Evolutionary conservation across 2,888 invertebrate species (phyloP).

Genomic region (Acleris emargana): DNA sequence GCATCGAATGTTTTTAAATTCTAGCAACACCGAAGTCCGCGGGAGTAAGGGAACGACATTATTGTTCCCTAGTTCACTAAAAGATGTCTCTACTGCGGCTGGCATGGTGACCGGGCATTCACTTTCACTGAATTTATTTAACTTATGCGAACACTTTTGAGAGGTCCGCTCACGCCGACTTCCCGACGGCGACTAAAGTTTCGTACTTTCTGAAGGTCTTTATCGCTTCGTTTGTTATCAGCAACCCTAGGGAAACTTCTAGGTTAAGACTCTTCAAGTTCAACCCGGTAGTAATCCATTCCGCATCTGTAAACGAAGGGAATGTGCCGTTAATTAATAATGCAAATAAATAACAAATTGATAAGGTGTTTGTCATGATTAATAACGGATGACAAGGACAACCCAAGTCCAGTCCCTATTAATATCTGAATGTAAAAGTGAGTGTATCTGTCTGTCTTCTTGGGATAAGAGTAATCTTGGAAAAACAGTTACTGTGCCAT

Average conservation of each 20-base stretch:
- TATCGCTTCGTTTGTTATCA: constrained; percentile 10
- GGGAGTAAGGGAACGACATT: constrained; percentile 72
- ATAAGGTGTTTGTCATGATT: background rate
- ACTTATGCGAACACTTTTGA: constrained; percentile 44
- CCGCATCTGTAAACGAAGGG: constrained; percentile 48
- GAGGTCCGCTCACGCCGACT: constrained; percentile 26
- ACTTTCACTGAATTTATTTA: constrained; percentile 8
- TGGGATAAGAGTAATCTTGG: no score
- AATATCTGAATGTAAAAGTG: no score
- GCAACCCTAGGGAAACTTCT: constrained; percentile 37
- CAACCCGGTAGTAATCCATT: constrained; percentile 48
- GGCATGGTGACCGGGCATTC: constrained; percentile 46
- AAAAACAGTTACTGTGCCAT: no score
- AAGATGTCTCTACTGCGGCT: constrained; percentile 53
- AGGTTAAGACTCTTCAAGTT: constrained; percentile 39
- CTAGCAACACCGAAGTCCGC: constrained; percentile 86
- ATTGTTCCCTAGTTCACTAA: constrained; percentile 63
- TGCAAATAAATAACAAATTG: constrained; percentile 4
- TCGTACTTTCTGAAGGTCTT: constrained; percentile 8
- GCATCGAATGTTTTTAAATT: constrained; percentile 87
- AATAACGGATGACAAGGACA: no score
- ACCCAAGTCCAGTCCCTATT: no score
- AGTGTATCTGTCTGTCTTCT: no score
- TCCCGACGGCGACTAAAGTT: constrained; percentile 13
- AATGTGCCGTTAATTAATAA: constrained; percentile 29